Conservation (phyloP, 2,888 invertebrate genomes). For the Chouioia cunea region DNA sequence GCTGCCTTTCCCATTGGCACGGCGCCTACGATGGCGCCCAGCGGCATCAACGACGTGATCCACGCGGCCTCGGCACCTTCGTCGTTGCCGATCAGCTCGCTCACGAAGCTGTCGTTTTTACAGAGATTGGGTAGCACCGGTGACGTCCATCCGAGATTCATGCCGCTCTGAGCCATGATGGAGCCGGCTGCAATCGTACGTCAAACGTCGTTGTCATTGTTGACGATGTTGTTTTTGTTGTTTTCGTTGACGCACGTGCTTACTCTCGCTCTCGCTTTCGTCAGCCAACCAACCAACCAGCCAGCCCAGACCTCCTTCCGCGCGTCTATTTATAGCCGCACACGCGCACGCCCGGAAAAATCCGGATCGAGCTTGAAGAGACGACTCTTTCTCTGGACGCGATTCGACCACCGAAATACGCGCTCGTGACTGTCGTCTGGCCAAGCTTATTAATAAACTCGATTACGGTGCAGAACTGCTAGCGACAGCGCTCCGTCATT, state of each 20-base stretch:
- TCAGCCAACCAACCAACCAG: too few relatives aligned
- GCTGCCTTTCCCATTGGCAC: constrained; percentile 61
- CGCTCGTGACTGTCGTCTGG: too few relatives aligned
- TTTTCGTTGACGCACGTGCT: too few relatives aligned
- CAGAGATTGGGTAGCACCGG: constrained; percentile 57
- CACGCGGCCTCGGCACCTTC: constrained; percentile 56
- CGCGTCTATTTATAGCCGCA: background rate
- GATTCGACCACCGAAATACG: background rate
- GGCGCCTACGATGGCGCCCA: constrained; percentile 61
- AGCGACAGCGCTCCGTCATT: background rate
- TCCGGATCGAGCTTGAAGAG: background rate
- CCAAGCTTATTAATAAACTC: too few relatives aligned
- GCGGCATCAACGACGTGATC: constrained; percentile 58
- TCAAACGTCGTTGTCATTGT: too few relatives aligned
- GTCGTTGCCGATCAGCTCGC: background rate
- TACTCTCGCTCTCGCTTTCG: background rate
- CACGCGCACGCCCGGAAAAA: background rate
- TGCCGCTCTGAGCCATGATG: constrained; percentile 60
- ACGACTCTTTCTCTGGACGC: too few relatives aligned
- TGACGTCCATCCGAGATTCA: constrained; percentile 62
- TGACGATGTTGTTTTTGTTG: too few relatives aligned
- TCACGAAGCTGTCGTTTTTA: constrained; percentile 53
- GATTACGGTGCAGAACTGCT: too few relatives aligned
- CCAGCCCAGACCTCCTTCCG: too few relatives aligned
- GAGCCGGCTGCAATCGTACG: constrained; percentile 51